phyloP scores from a whole-genome alignment of 2,888 invertebrate species.

The Parnassius apollo region DNA sequence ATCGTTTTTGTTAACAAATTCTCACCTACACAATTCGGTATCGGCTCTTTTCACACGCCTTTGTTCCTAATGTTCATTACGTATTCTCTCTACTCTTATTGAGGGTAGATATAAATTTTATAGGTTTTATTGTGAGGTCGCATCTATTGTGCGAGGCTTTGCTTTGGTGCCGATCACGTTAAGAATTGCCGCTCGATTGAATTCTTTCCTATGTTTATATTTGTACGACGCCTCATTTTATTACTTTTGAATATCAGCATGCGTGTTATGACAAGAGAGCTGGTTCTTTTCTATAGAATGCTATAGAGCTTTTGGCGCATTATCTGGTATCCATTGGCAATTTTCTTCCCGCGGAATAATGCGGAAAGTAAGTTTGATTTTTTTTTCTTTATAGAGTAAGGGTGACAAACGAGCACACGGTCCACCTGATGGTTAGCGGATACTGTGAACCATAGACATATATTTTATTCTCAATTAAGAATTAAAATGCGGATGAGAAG shows the following conservation, averaged over 20 bases:
- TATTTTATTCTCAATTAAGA: no score
- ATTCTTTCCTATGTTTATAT: constrained; percentile 38
- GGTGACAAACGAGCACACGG: no score
- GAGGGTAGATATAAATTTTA: constrained; percentile 70
- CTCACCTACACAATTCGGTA: constrained; percentile 66
- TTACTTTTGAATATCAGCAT: constrained; percentile 9
- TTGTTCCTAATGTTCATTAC: constrained; percentile 77
- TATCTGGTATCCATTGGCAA: no score
- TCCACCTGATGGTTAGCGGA: no score
- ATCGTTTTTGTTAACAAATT: constrained; percentile 48
- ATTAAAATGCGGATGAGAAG: no score
- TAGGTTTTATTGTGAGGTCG: constrained; percentile 62
- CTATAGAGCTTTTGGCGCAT: no score
- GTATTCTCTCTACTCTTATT: constrained; percentile 72
- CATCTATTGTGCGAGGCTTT: constrained; percentile 57
- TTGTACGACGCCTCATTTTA: constrained; percentile 9
- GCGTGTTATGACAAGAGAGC: not conserved
- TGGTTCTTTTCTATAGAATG: no score
- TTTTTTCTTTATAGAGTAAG: no score
- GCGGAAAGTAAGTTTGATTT: no score
- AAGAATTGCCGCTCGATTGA: constrained; percentile 43
- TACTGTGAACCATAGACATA: no score
- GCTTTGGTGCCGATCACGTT: constrained; percentile 46
- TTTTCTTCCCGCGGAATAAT: no score
- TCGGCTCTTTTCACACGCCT: constrained; percentile 69